phyloP scores from a whole-genome alignment of 2,888 invertebrate species.

The Oithona nana region DNA sequence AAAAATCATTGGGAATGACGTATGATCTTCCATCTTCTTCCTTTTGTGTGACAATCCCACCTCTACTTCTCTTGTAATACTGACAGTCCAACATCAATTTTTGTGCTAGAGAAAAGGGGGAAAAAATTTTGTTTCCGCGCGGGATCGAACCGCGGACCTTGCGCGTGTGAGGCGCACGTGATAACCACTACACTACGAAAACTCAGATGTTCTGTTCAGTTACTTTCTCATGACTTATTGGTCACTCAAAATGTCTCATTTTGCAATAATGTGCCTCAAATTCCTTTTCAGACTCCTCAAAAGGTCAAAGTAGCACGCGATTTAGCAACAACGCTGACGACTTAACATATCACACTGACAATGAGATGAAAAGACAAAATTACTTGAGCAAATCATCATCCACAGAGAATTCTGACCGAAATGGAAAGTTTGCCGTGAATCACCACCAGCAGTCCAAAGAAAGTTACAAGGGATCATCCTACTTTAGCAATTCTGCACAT shows the following conservation, averaged over 20 bases:
- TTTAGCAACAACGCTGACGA: background rate
- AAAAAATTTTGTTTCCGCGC: too few relatives aligned
- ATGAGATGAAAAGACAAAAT: background rate
- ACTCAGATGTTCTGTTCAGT: too few relatives aligned
- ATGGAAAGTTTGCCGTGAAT: background rate
- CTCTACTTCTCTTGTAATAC: background rate
- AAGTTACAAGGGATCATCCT: background rate
- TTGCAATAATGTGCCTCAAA: too few relatives aligned
- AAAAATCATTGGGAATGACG: background rate
- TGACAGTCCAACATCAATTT: background rate
- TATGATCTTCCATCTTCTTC: background rate
- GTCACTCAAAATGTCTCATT: too few relatives aligned
- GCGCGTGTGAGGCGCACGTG: too few relatives aligned
- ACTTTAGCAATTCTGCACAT: background rate
- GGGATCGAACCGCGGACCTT: too few relatives aligned
- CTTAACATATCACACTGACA: background rate
- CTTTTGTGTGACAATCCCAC: background rate
- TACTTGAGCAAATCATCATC: background rate
- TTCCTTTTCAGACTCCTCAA: background rate
- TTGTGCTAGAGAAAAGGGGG: background rate
- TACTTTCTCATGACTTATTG: too few relatives aligned
- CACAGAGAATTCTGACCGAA: background rate
- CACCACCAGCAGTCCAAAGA: background rate
- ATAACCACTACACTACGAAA: too few relatives aligned
- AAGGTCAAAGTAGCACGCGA: background rate